These are phyloP conservation scores for Daubentonia madagascariensis DNA, from an alignment of 2,113 vertebrate genomes.

Conservation along the genomic window DNA sequence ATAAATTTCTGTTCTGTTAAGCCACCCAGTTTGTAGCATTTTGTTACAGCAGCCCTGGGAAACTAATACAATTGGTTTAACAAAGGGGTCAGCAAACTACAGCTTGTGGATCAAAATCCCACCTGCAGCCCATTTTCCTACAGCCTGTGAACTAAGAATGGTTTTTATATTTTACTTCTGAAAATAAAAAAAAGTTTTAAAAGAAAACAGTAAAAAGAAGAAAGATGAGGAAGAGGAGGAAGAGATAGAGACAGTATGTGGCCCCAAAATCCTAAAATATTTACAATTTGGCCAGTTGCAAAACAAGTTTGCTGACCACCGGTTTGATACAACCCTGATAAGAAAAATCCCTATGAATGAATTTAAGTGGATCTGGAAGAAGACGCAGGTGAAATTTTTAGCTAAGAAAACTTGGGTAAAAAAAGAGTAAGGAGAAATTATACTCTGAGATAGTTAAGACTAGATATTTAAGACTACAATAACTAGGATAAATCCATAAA, in stretches of 20 bases:
- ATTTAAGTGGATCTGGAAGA: background rate
- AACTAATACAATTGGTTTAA: background rate
- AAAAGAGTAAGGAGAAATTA: background rate
- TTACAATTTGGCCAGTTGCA: background rate
- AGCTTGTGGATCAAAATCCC: background rate
- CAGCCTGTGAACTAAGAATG: background rate
- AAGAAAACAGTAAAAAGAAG: background rate
- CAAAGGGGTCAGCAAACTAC: background rate
- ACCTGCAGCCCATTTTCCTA: background rate
- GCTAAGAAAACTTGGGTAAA: background rate
- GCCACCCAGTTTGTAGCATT: rapidly evolving
- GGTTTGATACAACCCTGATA: background rate
- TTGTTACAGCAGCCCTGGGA: background rate
- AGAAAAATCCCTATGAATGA: background rate
- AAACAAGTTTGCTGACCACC: background rate
- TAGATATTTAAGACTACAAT: too few species aligned
- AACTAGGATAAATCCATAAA: background rate
- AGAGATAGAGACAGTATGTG: background rate
- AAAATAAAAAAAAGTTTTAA: background rate
- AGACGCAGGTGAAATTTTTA: background rate
- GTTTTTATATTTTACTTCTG: background rate
- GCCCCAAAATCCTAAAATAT: background rate
- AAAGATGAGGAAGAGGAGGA: background rate
- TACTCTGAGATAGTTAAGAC: background rate
- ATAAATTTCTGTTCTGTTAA: background rate